Evolutionary conservation across 1,140 invertebrate genomes (phyloP).

Genomic region (Tribolium castaneum): DNA sequence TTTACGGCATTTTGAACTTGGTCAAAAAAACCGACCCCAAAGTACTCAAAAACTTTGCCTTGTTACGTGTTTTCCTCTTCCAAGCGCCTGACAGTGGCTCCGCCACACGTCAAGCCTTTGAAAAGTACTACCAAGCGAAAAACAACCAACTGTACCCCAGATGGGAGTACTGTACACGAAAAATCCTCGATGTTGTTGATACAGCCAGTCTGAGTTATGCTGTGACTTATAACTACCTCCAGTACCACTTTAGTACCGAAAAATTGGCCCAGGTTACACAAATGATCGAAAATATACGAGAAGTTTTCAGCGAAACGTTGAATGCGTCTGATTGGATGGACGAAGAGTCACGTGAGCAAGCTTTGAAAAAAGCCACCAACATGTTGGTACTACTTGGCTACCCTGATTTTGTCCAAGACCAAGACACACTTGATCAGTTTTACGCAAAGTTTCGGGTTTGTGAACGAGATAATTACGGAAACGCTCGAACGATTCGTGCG

Average conservation of each 20-base stretch:
- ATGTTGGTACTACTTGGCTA: constrained; percentile 56
- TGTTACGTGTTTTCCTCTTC: constrained; percentile 54
- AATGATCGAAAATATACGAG: constrained; percentile 80
- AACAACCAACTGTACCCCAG: constrained; percentile 47
- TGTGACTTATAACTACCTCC: constrained; percentile 56
- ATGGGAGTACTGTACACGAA: constrained; percentile 57
- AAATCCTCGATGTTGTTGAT: constrained; percentile 54
- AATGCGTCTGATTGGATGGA: constrained; percentile 84
- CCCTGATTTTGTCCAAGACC: constrained; percentile 54
- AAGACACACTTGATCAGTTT: constrained; percentile 51
- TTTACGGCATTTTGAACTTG: constrained; percentile 56
- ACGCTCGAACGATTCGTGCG: constrained; percentile 54
- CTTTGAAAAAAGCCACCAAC: constrained; percentile 54
- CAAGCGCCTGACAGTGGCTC: constrained; percentile 57
- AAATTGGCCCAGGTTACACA: constrained; percentile 71
- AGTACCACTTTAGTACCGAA: constrained; percentile 53
- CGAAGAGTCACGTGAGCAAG: constrained; percentile 55
- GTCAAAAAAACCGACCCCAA: constrained; percentile 50
- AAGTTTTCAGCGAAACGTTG: constrained; percentile 78
- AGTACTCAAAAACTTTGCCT: constrained; percentile 57
- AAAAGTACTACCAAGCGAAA: constrained; percentile 48
- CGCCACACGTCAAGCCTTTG: constrained; percentile 48
- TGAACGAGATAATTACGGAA: constrained; percentile 58
- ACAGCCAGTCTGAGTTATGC: constrained; percentile 56
- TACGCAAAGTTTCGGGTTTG: constrained; percentile 57